Conservation (phyloP, 2,888 invertebrate genomes). For the Pollenia amentaria region DNA sequence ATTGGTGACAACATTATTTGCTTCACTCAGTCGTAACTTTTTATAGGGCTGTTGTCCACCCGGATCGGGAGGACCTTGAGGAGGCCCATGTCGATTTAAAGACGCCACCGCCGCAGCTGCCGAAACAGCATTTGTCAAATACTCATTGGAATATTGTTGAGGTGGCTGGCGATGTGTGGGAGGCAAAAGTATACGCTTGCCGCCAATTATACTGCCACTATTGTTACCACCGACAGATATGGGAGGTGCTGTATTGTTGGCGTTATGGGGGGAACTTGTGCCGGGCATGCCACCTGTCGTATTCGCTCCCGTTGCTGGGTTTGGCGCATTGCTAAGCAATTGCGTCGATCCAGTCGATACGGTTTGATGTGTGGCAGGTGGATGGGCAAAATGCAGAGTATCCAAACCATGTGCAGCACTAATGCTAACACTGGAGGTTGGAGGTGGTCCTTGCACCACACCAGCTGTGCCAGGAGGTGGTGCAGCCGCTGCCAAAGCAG, state of each 20-base stretch:
- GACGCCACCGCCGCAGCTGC: conserved; percentile 80
- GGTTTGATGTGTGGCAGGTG: conserved; percentile 85
- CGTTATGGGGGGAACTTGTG: conserved; percentile 74
- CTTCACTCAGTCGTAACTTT: conserved; percentile 82
- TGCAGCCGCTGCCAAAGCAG: conserved; percentile 77
- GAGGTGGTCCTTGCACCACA: conserved; percentile 78
- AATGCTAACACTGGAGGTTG: conserved; percentile 77
- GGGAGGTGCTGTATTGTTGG: conserved; percentile 72
- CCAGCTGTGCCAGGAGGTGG: conserved; percentile 75
- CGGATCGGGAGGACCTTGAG: conserved; percentile 83
- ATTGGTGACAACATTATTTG: conserved; percentile 76
- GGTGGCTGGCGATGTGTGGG: conserved; percentile 79
- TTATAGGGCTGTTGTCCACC: conserved; percentile 83
- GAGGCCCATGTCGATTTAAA: conserved; percentile 74
- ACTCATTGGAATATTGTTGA: conserved; percentile 84
- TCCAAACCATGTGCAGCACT: conserved; percentile 77
- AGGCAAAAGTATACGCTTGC: conserved; percentile 79
- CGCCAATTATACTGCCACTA: conserved; percentile 78
- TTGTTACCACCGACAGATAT: conserved; percentile 63
- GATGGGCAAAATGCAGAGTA: conserved; percentile 88
- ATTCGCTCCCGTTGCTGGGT: conserved; percentile 71
- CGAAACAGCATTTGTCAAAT: conserved; percentile 82
- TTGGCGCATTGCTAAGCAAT: conserved; percentile 76
- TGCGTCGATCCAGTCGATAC: conserved; percentile 76
- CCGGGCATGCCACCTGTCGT: conserved; percentile 72